phyloP scores from a whole-genome alignment of 2,797 vertebrate species.

The Microctenopoma steveboyesi region DNA sequence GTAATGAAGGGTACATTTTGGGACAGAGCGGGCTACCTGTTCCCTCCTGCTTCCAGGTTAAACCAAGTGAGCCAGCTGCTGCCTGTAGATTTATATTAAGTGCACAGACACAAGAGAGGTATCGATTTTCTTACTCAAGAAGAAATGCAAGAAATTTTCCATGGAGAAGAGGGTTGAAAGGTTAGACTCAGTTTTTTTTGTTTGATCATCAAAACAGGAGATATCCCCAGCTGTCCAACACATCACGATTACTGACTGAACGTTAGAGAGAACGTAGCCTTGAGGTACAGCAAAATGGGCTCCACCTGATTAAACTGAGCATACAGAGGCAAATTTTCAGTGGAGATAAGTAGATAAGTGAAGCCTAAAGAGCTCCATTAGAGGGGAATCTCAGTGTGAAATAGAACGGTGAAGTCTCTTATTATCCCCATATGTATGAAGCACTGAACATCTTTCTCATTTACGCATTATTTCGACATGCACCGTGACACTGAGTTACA shows the following conservation, averaged over 20 bases:
- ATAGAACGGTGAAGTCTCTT: conserved; percentile 51
- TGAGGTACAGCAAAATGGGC: conserved; percentile 28
- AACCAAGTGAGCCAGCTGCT: background rate
- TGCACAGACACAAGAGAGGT: background rate
- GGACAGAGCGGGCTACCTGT: background rate
- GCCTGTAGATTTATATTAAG: background rate
- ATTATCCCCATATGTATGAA: conserved; percentile 53
- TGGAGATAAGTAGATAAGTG: conserved; percentile 50
- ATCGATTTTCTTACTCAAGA: background rate
- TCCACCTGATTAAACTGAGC: conserved; percentile 52
- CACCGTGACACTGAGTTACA: conserved; percentile 4
- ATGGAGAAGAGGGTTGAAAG: background rate
- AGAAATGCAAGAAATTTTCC: background rate
- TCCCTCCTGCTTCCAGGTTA: background rate
- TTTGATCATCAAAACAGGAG: conserved; percentile 27
- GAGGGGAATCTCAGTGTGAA: conserved; percentile 47
- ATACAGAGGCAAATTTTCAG: conserved; percentile 58
- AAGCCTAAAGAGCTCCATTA: conserved; percentile 57
- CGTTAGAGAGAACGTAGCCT: conserved; percentile 17
- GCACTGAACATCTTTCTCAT: conserved; percentile 53
- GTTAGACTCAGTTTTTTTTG: background rate
- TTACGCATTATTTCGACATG: conserved; percentile 17
- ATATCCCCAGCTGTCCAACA: conserved; percentile 38
- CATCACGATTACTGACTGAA: conserved; percentile 28
- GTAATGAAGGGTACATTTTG: background rate